Percentiles rank a stretch among this genome's conserved stretches.
Conservation (phyloP, 2,113 vertebrate genomes). For the Hoplias malabaricus region DNA sequence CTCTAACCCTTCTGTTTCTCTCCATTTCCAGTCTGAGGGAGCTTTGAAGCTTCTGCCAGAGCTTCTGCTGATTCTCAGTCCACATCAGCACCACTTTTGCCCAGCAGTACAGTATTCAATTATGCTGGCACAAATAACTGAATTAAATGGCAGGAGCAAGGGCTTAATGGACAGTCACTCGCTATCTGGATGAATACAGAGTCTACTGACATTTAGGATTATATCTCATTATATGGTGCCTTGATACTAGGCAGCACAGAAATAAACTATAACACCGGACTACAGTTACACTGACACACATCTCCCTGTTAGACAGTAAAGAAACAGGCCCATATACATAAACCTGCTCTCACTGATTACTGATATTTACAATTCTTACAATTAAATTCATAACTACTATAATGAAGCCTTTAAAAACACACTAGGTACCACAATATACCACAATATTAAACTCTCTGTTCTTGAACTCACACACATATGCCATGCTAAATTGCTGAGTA, state of each 20-base stretch:
- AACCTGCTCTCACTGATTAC: no score
- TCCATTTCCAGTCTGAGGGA: not conserved
- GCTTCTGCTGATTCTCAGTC: slow-evolving; percentile 11
- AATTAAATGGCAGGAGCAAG: not conserved
- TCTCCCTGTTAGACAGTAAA: no score
- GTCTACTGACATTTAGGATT: not conserved
- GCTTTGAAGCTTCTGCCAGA: slow-evolving; percentile 28
- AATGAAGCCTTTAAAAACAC: no score
- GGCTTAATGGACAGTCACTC: slow-evolving; percentile 2
- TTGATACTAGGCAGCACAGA: not conserved
- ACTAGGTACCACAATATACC: no score
- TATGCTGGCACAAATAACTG: not conserved
- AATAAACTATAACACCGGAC: not conserved
- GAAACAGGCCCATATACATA: no score
- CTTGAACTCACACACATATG: no score
- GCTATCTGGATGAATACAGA: not conserved
- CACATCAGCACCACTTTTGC: slow-evolving; percentile 13
- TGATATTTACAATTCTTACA: no score
- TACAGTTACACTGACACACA: no score
- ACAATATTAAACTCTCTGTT: no score
- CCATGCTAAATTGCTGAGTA: no score
- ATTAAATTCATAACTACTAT: no score
- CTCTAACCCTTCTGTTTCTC: not conserved
- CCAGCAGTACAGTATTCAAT: not conserved
- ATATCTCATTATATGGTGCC: not conserved